Evolutionary conservation across 1,140 invertebrate species (phyloP).

Genomic region (Anastrepha obliqua): DNA sequence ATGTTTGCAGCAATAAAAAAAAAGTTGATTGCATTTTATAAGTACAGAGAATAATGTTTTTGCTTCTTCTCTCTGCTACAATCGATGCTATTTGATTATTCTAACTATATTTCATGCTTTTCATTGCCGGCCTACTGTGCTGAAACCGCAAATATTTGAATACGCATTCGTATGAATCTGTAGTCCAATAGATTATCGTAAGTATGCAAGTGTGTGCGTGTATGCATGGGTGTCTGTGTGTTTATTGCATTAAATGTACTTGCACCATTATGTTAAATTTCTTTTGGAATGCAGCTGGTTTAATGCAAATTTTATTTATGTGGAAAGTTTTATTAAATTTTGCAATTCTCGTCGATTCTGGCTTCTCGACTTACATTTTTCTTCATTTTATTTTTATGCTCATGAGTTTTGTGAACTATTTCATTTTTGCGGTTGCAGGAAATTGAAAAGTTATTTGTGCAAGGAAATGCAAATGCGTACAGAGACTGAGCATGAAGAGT

Average conservation of each 20-base stretch:
- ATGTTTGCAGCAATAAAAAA: no score
- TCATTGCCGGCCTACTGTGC: not conserved
- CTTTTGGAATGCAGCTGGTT: slow-evolving; percentile 51
- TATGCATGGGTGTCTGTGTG: not conserved
- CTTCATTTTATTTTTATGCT: not conserved
- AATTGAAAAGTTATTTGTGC: slow-evolving; percentile 56
- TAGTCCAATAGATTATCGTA: not conserved
- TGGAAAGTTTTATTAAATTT: slow-evolving; percentile 56
- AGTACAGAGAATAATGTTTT: no score
- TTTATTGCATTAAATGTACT: not conserved
- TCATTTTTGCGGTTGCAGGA: slow-evolving; percentile 51
- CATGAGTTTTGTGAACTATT: slow-evolving; percentile 53
- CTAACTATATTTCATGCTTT: no score
- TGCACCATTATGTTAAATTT: slow-evolving; percentile 34
- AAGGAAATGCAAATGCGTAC: slow-evolving; percentile 39
- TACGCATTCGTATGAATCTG: not conserved
- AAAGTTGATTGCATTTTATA: no score
- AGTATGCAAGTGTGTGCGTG: not conserved
- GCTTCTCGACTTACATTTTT: not conserved
- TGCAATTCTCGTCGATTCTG: slow-evolving; percentile 24
- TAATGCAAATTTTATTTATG: slow-evolving; percentile 57
- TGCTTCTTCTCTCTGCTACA: no score
- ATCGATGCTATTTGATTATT: no score
- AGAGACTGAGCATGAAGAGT: not conserved
- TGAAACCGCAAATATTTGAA: slow-evolving; percentile 7